Base-by-base conservation (phyloP, 2,888 invertebrate species). In the Lepidocyrtoides sp. region DNA sequence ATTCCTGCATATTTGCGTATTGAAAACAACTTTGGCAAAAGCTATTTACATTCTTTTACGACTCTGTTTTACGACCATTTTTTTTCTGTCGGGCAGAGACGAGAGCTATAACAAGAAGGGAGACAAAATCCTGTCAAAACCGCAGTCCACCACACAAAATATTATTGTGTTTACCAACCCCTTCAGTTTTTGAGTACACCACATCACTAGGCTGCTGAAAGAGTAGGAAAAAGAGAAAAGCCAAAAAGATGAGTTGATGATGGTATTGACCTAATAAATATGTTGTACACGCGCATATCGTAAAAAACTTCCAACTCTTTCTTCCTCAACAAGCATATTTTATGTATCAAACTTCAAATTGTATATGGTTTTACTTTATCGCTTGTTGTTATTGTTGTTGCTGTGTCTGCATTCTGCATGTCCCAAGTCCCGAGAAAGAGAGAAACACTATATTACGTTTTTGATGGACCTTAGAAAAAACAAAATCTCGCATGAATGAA, bases 191-290 rank as follows among this genome's bases (percentile, higher is more conserved):
- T 41, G 41, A 91, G 86, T 36, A 75, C 66, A 57, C 12, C 41
- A 77, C 7, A 57, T 48, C 29, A 75, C 48, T 29, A 17, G n/a
- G 72, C 17, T 66, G 14, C 20, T 48, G 10, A 20, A 48, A 29
- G 26, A 48, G 2, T 1, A 63, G 32, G 10, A 63, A 41, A 32
- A 41, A 10, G 26, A 8, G 14, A 41, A 89, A 57, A 54, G 48
- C 79, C 20, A 8, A 84, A 86, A 86, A 81, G 82, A 81, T 81
- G 91, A 91, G 91, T 82, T 91, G 91, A 86, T 90, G 91, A 91
- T 72, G 91, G 54, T 91, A 91, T 91, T 91, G 91, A 91, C 91
- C 91, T 91, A 91, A 91, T 91, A 91, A 91, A 91, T 91, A 91
- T 91, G 85, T 86, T 91, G 86, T 91, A 91, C 91, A 91, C 91